These are phyloP conservation scores for Drosophila rubida DNA, from an alignment of 2,888 invertebrate species.

Conservation along the genomic window DNA sequence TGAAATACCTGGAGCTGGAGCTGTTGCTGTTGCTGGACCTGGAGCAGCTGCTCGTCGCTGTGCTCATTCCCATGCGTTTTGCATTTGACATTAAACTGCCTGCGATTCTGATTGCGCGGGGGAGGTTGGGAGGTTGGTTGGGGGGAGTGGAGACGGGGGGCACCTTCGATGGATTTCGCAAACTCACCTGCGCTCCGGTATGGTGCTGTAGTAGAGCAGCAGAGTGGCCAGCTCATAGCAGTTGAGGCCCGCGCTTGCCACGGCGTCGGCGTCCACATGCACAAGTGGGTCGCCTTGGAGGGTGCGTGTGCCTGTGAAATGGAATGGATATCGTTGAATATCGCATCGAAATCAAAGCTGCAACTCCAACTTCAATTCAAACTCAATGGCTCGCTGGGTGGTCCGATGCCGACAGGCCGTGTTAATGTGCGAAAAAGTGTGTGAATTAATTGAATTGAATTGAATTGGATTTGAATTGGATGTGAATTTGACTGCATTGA, in stretches of 20 bases:
- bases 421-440: conserved; percentile 73
- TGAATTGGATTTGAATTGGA: conserved; percentile 2
- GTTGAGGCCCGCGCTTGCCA: conserved; percentile 87
- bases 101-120: conserved; percentile 68
- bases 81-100: conserved; percentile 78
- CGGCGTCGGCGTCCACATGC: conserved; percentile 88
- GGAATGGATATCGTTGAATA: conserved; percentile 24
- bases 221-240: conserved; percentile 90
- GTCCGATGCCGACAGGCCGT: conserved; percentile 38
- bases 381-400: conserved; percentile 61
- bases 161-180: conserved; percentile 1
- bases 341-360: conserved; percentile 37
- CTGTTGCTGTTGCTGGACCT: conserved; percentile 19
- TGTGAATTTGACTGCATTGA: conserved; percentile 11
- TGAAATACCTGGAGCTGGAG: conserved; percentile 69
- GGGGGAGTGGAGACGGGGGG: neutral
- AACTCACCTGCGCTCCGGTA: conserved; percentile 88
- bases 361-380: conserved; percentile 7
- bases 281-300: conserved; percentile 88
- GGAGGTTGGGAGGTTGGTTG: neutral
- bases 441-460: conserved; percentile 64
- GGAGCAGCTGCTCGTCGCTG: conserved; percentile 46
- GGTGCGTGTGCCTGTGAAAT: conserved; percentile 88
- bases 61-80: conserved; percentile 78
- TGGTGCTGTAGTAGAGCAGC: conserved; percentile 89